Conservation (phyloP, 2,113 vertebrate species). For the Pangasianodon gigas region DNA sequence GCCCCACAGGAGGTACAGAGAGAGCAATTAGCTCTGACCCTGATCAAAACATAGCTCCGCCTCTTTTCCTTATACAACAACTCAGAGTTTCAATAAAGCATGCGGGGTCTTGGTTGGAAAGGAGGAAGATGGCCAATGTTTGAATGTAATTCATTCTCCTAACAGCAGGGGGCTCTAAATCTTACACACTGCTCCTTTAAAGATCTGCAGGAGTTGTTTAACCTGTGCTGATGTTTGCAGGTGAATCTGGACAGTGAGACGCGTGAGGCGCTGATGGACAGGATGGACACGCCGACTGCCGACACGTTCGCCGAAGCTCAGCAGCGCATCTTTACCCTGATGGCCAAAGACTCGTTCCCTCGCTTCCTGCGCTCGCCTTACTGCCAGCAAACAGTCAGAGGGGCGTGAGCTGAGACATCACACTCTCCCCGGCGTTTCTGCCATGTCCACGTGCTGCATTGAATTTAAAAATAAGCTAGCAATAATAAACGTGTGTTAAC, state of each 20-base stretch:
- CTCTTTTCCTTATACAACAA: background rate
- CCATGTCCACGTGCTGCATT: background rate
- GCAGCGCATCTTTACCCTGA: constrained; percentile 84
- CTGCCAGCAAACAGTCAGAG: constrained; percentile 68
- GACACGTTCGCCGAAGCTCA: constrained; percentile 80
- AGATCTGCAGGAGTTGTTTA: background rate
- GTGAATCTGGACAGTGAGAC: constrained; percentile 92
- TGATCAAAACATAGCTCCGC: background rate
- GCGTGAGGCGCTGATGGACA: constrained; percentile 77
- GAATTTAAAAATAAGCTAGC: background rate
- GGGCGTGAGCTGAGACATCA: constrained; percentile 44
- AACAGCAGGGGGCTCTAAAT: background rate
- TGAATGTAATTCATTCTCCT: background rate
- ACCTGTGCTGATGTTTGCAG: constrained; percentile 63
- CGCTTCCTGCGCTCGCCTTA: constrained; percentile 84
- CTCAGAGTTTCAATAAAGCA: background rate
- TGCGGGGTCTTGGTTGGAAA: background rate
- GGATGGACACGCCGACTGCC: constrained; percentile 72
- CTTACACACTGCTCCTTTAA: background rate
- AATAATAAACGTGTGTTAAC: background rate
- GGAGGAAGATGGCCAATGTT: background rate
- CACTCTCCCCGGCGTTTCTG: background rate
- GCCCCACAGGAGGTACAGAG: constrained; percentile 82
- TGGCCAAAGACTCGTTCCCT: constrained; percentile 91
- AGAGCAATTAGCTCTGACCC: background rate